Evolutionary conservation across 2,797 vertebrate genomes (phyloP), one percentile per base, ranked within the genome.

Genomic region (Coreius guichenoti): DNA sequence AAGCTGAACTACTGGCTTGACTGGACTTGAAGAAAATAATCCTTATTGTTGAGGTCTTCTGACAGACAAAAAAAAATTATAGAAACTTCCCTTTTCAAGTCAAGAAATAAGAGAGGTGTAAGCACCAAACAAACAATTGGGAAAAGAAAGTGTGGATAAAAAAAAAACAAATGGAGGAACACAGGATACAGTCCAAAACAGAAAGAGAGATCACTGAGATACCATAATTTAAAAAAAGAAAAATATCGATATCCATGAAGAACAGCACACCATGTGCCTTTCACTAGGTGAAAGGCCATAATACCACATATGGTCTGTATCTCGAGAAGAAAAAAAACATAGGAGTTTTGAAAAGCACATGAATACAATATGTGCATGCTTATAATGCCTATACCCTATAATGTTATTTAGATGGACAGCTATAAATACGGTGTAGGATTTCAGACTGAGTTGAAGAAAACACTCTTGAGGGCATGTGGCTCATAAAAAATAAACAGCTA

Each of bases 401-500:
- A n/a, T n/a, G 19, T 19, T 23, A 8, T 61, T 16, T 54, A 33
- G 29, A 49, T 31, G n/a, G 21, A 8, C 8, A 19, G 31, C 23
- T 39, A 51, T 17, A 45, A 23, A 56, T 21, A 39, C 4, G 5
- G 74, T 56, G 33, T 31, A 43, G 63, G 36, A n/a, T 69, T 79
- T 79, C 75, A 72, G 49, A 56, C 14, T 1, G 21, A 26, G 16
- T 21, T n/a, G 26, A 51, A 51, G 5, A 76, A 76, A 83, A 26
- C 58, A 23, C 45, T 51, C 31, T 83, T 5, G 12, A 84, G n/a
- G 26, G 49, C 65, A 79, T n/a, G 75, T 61, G 75, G n/a, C 74
- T 69, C 49, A 69, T 58, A 78, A 69, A 65, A 68, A 70, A 79
- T 36, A 56, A 79, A 47, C 83, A 63, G 80, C 33, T 81, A 70